Base-by-base conservation (phyloP, 2,888 invertebrate genomes). In the Aphrophora alni region DNA sequence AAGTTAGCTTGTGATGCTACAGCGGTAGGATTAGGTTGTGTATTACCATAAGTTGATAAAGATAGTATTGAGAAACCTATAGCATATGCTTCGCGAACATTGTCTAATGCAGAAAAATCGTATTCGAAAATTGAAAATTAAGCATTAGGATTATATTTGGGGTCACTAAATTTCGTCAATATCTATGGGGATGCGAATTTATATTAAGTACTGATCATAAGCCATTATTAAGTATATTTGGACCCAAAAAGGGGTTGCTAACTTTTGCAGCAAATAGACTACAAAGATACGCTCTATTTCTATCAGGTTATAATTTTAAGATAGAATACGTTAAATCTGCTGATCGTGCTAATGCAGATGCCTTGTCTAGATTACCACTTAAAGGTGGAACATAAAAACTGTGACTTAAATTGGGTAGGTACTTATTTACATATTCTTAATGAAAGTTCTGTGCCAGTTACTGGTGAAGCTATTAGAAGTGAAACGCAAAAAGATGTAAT, bases 351-450 rank as follows among this genome's bases (percentile, higher is more conserved):
- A 12, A n/a, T 70, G 71, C n/a, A n/a, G n/a, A n/a, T n/a, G n/a
- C n/a, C n/a, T n/a, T n/a, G n/a, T n/a, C n/a, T n/a, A n/a, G n/a
- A 26, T 70, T 70, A 17, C 71, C 71, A 27, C 5, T 14, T 27
- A n/a, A 1, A 25, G 8, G n/a, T 12, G 10, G n/a, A 4, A 25
- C 1, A 70, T 7, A 70, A 7, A 5, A 17, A 70, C 2, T 0
- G 28, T n/a, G 1, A 17, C 4, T 4, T 38, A n/a, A n/a, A n/a
- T n/a, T n/a, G n/a, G 10, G 27, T 68, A n/a, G 79, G 79, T 24
- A 33, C 79, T 2, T 79, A 79, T 68, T 74, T 79, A 24, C 59
- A 79, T 27, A 74, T 26, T 68, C 17, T 79, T 8, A n/a, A 27
- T 24, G 74, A 75, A 28, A 59, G 73, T 68, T 33, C n/a, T 7